Evolutionary conservation across 2,888 invertebrate genomes (phyloP).

Genomic region (Thalpophila matura): DNA sequence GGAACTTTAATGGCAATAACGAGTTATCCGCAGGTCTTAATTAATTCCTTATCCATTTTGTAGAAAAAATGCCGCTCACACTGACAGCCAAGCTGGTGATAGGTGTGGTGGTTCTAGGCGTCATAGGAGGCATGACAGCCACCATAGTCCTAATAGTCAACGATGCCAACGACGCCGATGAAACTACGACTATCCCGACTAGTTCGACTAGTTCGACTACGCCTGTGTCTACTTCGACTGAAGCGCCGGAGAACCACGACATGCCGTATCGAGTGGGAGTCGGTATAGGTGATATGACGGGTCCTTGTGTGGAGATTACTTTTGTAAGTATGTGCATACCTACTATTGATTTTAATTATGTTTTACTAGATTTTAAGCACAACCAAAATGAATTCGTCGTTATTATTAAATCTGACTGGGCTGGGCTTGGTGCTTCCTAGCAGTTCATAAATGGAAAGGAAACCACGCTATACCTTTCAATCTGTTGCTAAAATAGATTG

Average conservation of each 20-base stretch:
- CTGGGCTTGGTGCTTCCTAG: too few relatives aligned
- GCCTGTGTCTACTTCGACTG: neutral
- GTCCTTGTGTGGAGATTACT: conserved; percentile 96
- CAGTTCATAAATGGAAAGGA: too few relatives aligned
- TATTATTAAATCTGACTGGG: too few relatives aligned
- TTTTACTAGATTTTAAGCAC: neutral
- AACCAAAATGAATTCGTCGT: too few relatives aligned
- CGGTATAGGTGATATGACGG: conserved; percentile 97
- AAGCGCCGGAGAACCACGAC: conserved; percentile 4
- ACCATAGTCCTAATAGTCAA: conserved; percentile 74
- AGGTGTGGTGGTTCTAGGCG: conserved; percentile 69
- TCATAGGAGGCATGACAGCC: conserved; percentile 76
- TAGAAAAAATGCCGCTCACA: conserved; percentile 74
- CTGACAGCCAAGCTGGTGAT: conserved; percentile 79
- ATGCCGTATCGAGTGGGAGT: conserved; percentile 92
- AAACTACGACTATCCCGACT: conserved; percentile 11
- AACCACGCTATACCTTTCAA: too few relatives aligned
- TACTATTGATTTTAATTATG: too few relatives aligned
- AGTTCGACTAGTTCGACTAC: neutral
- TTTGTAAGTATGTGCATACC: conserved; percentile 97
- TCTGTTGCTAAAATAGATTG: too few relatives aligned
- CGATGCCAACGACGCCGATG: conserved; percentile 47
- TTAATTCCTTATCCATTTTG: too few relatives aligned
- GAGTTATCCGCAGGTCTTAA: too few relatives aligned
- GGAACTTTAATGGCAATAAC: too few relatives aligned